These are phyloP conservation scores for Lacanobia wlatinum DNA, from an alignment of 2,888 invertebrate genomes.

Conservation along the genomic window DNA sequence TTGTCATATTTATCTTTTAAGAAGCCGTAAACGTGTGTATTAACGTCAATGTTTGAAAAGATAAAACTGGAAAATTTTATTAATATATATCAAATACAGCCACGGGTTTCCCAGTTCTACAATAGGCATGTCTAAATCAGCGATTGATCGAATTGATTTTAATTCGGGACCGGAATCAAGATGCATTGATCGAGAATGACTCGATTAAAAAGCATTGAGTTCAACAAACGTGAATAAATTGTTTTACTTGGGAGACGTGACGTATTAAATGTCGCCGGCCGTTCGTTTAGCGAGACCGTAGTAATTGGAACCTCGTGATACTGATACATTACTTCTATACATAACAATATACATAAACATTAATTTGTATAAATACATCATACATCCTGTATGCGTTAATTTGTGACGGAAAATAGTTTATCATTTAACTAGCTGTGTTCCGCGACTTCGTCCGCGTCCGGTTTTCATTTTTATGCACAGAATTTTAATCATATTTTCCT, in stretches of 20 bases:
- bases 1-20: constrained; percentile 35
- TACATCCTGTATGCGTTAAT: constrained; percentile 60
- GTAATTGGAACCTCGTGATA: constrained; percentile 90
- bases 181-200: constrained; percentile 22
- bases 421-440: constrained; percentile 19
- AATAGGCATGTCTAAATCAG: constrained; percentile 4
- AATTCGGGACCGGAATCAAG: constrained; percentile 9
- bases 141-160: not conserved
- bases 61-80: constrained; percentile 3
- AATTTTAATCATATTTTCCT: too few relatives aligned
- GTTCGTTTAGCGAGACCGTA: constrained; percentile 80
- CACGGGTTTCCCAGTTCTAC: not conserved
- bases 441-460: too few relatives aligned
- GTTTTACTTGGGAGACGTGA: constrained; percentile 64
- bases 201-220: constrained; percentile 47
- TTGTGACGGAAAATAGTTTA: constrained; percentile 57
- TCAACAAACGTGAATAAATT: constrained; percentile 57
- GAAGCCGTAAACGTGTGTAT: constrained; percentile 16
- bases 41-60: constrained; percentile 10
- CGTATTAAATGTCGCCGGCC: constrained; percentile 66
- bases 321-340: constrained; percentile 70
- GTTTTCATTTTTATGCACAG: too few relatives aligned
- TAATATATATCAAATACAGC: not conserved
- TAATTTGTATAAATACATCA: constrained; percentile 23
- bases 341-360: constrained; percentile 36